phyloP scores from a whole-genome alignment of 2,888 invertebrate species.

The Tetropium fuscum region DNA sequence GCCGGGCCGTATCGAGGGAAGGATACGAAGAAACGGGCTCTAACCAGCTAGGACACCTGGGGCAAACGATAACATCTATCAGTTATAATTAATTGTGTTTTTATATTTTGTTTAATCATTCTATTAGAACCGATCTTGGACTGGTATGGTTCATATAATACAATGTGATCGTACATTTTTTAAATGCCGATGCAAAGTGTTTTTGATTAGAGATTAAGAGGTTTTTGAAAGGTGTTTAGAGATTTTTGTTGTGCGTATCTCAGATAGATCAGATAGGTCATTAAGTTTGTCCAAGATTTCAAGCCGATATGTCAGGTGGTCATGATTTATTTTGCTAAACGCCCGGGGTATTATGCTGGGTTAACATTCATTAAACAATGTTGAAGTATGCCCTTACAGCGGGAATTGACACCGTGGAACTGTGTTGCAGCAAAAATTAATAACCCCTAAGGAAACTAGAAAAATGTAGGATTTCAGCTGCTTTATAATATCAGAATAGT shows the following conservation, averaged over 20 bases:
- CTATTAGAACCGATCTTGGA: slow-evolving; percentile 62
- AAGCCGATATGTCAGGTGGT: slow-evolving; percentile 33
- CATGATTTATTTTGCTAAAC: slow-evolving; percentile 48
- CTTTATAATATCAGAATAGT: too few relatives aligned
- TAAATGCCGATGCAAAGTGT: slow-evolving; percentile 61
- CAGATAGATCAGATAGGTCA: slow-evolving; percentile 37
- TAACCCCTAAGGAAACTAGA: too few relatives aligned
- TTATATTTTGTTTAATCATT: slow-evolving; percentile 67
- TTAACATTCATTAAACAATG: slow-evolving; percentile 20
- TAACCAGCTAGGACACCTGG: slow-evolving; percentile 63
- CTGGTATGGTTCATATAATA: slow-evolving; percentile 41
- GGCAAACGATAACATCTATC: slow-evolving; percentile 64
- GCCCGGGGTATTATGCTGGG: slow-evolving; percentile 12
- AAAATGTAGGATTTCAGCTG: too few relatives aligned
- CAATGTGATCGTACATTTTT: slow-evolving; percentile 59
- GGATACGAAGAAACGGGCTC: slow-evolving; percentile 37
- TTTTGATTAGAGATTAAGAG: slow-evolving; percentile 41
- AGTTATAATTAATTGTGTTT: slow-evolving; percentile 67
- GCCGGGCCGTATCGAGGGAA: slow-evolving; percentile 53
- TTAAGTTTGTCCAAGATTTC: slow-evolving; percentile 38
- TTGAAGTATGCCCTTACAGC: slow-evolving; percentile 1
- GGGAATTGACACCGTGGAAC: slow-evolving; percentile 4
- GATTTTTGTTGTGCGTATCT: slow-evolving; percentile 27
- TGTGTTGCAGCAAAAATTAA: too few relatives aligned
- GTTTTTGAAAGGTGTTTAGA: slow-evolving; percentile 35